Percentiles rank a stretch among this genome's conserved stretches.
Evolutionary conservation across 2,113 vertebrate species (phyloP).

Genomic region (Caloenas nicobarica): DNA sequence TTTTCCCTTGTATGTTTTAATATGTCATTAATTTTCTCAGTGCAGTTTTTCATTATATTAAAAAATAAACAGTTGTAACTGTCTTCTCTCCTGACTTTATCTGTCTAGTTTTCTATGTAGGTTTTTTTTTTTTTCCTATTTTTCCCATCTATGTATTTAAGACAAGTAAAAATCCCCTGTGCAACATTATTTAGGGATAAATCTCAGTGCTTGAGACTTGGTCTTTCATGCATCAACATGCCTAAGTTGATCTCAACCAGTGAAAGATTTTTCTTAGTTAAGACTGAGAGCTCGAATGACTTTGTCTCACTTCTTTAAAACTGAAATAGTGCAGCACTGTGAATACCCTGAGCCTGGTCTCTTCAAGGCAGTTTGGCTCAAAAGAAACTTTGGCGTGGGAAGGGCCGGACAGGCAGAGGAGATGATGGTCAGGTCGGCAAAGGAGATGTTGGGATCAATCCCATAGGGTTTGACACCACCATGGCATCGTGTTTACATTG

Average conservation of each 20-base stretch:
- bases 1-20: background rate
- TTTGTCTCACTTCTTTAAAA: background rate
- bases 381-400: background rate
- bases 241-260: background rate
- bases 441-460: background rate
- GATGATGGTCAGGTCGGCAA: background rate
- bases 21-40: background rate
- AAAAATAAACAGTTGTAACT: background rate
- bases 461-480: background rate
- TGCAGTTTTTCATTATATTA: background rate
- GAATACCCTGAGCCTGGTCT: accelerated
- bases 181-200: accelerated
- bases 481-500: background rate
- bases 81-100: background rate
- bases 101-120: background rate
- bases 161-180: background rate
- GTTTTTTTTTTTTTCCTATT: background rate
- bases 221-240: background rate
- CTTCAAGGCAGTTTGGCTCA: accelerated
- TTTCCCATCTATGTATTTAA: accelerated
- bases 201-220: background rate
- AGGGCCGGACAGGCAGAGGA: background rate
- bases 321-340: accelerated
- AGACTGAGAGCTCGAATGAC: background rate
- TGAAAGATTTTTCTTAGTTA: background rate